Evolutionary conservation across 2,888 invertebrate genomes (phyloP), one percentile per base, ranked within the genome.

Genomic region (Dryomyza anilis): DNA sequence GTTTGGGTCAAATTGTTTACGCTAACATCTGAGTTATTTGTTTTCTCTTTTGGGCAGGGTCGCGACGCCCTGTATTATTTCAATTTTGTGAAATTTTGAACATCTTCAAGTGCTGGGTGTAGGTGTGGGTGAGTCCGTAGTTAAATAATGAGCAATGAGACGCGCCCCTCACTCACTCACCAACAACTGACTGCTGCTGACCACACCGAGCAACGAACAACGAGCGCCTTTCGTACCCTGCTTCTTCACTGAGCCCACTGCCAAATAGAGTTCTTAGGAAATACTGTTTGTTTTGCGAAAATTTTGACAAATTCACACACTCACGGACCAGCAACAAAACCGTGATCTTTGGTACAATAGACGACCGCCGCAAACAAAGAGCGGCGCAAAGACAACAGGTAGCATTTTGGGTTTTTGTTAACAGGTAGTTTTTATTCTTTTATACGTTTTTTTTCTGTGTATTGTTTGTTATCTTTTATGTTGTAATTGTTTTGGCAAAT

Each of bases 281-380:
- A 14, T 16, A 23, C 12, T 48, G 21, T 48, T 63, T 43, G 29
- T 21, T 57, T 25, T 63, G 33, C 27, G 23, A 25, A 53, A 66
- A 48, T 36, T 19, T 50, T 50, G 50, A 50, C 50, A 50, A 50
- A 50, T 50, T 50, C 50, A 50, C 50, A 50, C 50, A 25, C 12
- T 25, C 14, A 16, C 23, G 48, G 21, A 5, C 50, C 2, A 27
- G 7, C 7, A 21, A 16, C 21, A 53, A 53, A n/a, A 53, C n/a
- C n/a, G n/a, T n/a, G n/a, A n/a, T n/a, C n/a, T n/a, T n/a, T n/a
- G n/a, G n/a, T n/a, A n/a, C n/a, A n/a, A n/a, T n/a, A n/a, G n/a
- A n/a, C n/a, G 50, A 10, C 27, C n/a, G 52, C 21, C 16, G 25
- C 7, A 27, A n/a, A 4, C 50, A 25, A 5, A 14, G 12, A 50